These are phyloP conservation scores for Laspeyria flexula DNA, from an alignment of 2,888 invertebrate genomes.

Conservation along the genomic window DNA sequence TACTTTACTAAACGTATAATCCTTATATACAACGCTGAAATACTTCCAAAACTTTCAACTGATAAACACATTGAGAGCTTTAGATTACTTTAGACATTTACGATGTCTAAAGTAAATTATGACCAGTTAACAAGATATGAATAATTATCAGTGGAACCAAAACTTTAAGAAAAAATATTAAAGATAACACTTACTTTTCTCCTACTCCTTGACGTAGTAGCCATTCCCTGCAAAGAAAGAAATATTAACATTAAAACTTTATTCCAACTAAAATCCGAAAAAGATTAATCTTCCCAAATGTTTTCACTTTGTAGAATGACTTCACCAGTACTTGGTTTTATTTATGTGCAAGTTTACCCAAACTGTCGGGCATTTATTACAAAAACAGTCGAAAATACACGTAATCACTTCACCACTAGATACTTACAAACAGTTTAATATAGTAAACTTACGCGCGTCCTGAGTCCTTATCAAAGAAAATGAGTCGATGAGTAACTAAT, in stretches of 20 bases:
- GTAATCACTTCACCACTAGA: conserved; percentile 14
- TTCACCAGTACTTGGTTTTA: background rate
- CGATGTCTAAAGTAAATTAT: too few species aligned
- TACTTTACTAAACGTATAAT: conserved; percentile 13
- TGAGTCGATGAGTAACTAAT: conserved; percentile 23
- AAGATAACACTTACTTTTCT: conserved; percentile 57
- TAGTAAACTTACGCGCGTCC: conserved; percentile 15
- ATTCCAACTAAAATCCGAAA: background rate
- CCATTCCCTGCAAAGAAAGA: conserved; percentile 74
- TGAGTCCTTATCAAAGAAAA: conserved; percentile 28
- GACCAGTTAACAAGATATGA: too few species aligned
- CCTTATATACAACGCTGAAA: background rate
- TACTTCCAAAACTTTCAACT: background rate
- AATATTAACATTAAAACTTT: conserved; percentile 16
- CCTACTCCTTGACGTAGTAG: conserved; percentile 58
- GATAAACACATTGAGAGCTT: conserved; percentile 4
- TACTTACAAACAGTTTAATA: conserved; percentile 14
- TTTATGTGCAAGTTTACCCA: conserved; percentile 1
- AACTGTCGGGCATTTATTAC: background rate
- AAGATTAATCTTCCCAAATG: background rate
- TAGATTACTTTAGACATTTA: background rate
- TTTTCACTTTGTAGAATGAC: conserved; percentile 5
- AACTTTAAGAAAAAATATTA: background rate
- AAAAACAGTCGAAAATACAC: background rate
- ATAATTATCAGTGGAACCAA: too few species aligned